Evolutionary conservation across 2,113 vertebrate species (phyloP).

Genomic region (Aleadryas rufinucha): DNA sequence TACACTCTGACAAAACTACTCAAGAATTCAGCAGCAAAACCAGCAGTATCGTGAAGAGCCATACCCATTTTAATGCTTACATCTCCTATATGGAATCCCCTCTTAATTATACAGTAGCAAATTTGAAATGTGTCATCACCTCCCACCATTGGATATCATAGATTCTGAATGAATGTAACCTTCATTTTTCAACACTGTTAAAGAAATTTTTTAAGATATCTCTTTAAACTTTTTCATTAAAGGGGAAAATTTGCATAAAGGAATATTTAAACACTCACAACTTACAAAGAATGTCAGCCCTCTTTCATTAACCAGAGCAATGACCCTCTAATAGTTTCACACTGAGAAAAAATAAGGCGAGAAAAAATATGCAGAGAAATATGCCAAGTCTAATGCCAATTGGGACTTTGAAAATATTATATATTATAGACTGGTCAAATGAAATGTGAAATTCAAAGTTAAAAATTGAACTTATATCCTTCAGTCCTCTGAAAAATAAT

Average conservation of each 20-base stretch:
- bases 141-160: slow-evolving; percentile 13
- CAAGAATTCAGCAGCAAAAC: slow-evolving; percentile 26
- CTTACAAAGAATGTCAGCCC: background rate
- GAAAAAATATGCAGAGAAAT: slow-evolving; percentile 6
- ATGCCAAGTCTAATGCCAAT: background rate
- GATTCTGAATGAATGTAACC: slow-evolving; percentile 39
- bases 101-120: slow-evolving; percentile 12
- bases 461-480: background rate
- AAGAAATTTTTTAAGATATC: background rate
- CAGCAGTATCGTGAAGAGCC: background rate
- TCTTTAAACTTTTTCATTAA: background rate
- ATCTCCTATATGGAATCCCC: slow-evolving; percentile 27
- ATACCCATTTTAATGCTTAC: background rate
- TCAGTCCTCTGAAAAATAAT: background rate
- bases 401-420: background rate
- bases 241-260: background rate
- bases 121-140: slow-evolving; percentile 20
- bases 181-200: background rate
- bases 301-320: slow-evolving; percentile 5
- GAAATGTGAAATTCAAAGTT: background rate
- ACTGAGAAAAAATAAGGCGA: background rate
- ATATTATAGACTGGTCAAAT: background rate
- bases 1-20: slow-evolving; percentile 30
- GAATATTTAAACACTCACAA: background rate
- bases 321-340: background rate